Evolutionary conservation across 2,113 vertebrate species (phyloP).

Genomic region (Neolamprologus fasciatus): DNA sequence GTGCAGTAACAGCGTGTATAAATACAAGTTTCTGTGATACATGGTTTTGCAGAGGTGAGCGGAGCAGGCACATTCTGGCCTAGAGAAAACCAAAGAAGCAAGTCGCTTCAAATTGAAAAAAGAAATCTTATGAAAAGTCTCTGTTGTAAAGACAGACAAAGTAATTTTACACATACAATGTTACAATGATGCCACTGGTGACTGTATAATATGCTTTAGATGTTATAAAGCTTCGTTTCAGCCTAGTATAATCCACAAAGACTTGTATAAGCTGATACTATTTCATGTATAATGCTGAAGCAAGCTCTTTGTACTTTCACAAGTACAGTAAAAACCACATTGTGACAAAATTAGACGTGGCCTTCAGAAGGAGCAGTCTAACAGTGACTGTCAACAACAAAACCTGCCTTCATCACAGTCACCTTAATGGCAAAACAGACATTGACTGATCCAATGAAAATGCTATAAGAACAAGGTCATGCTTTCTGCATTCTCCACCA

Average conservation of each 20-base stretch:
- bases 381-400: background rate
- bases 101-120: background rate
- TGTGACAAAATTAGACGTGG: background rate
- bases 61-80: background rate
- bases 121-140: background rate
- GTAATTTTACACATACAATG: background rate
- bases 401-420: background rate
- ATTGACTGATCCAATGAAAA: background rate
- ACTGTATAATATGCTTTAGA: background rate
- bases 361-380: background rate
- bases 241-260: background rate
- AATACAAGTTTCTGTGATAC: background rate
- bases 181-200: background rate
- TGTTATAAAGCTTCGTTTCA: background rate
- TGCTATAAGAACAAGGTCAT: background rate
- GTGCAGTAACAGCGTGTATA: background rate
- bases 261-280: background rate
- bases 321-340: background rate
- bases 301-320: background rate
- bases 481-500: background rate
- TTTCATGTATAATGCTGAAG: background rate
- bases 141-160: background rate
- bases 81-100: background rate
- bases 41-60: background rate
- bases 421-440: background rate